These are phyloP conservation scores for Amyelois transitella DNA, from an alignment of 1,140 invertebrate genomes.

Conservation along the genomic window DNA sequence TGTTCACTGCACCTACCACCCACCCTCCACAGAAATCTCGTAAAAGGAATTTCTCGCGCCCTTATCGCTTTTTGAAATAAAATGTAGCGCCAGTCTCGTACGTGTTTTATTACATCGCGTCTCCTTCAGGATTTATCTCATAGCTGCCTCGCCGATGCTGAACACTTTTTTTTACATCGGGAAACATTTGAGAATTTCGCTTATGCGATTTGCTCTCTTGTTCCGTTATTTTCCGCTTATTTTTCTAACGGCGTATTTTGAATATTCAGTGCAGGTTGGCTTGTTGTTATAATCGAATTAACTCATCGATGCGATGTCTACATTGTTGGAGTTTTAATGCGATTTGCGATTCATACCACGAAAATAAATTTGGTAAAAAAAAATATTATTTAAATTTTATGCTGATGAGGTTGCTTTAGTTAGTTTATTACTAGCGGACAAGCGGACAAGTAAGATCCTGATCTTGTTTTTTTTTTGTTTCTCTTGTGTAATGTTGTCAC, in stretches of 20 bases:
- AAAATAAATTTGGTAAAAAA: no score
- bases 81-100: slow-evolving; percentile 58
- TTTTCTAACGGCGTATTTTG: slow-evolving; percentile 15
- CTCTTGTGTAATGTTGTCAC: no score
- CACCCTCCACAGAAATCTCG: slow-evolving; percentile 51
- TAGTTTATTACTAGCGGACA: no score
- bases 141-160: slow-evolving; percentile 32
- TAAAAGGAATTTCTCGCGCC: slow-evolving; percentile 67
- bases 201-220: slow-evolving; percentile 29
- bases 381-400: no score
- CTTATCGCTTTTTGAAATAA: slow-evolving; percentile 72
- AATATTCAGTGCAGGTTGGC: neutral
- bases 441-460: no score
- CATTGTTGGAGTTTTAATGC: neutral
- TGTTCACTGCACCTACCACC: slow-evolving; percentile 32
- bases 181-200: slow-evolving; percentile 30
- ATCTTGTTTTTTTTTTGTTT: no score
- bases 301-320: neutral
- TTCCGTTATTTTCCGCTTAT: slow-evolving; percentile 4
- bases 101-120: slow-evolving; percentile 68
- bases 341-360: neutral
- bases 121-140: slow-evolving; percentile 65
- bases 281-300: neutral
- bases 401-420: no score
- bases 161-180: slow-evolving; percentile 35